Evolutionary conservation across 2,888 invertebrate genomes (phyloP), one percentile per base, ranked within the genome.

Genomic region (Calephelis perditalis): DNA sequence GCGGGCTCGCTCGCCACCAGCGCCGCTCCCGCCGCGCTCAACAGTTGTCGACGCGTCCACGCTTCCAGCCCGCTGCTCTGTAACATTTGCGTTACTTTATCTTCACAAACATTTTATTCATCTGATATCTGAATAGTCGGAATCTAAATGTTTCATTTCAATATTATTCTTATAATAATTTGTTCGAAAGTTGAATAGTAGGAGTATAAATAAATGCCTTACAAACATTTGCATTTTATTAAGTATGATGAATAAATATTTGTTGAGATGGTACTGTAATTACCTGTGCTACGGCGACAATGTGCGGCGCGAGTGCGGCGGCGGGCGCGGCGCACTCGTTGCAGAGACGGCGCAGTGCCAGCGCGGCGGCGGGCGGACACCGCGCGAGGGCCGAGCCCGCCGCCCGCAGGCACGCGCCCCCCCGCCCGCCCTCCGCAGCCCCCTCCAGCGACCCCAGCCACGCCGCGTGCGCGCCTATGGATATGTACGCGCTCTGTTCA

Each of bases 391-490:
- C 71, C 65, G 11, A 78, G 59, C 55, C 82, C 45, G n/a, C 72
- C 5, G 76, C 74, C 5, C 45, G 45, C 45, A 45, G 8, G 45
- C 45, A 9, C 36, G 74, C 6, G 60, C 9, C 7, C 11, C 72
- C 58, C 81, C 65, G 83, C 81, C 76, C 46, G n/a, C 40, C 71
- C 57, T 74, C 75, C 54, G 65, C 65, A 10, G 77, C 44, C 57
- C 78, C 73, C 46, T 75, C 74, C 35, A 78, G 75, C 8, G 79
- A 78, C 59, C 77, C 71, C 71, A 80, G 92, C 98, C 98, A 98
- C 70, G 95, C 94, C 26, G 97, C 95, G 86, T 96, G 98, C 0
- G 95, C 93, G 57, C 96, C 95, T 92, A 81, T n/a, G 8, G 40
- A 40, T 40, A 40, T 40, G 40, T 40, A 40, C 40, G 40, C 40